A percentile compares a stretch with the other conserved stretches of the same genome.
These are phyloP conservation scores for Rhyzopertha dominica DNA, from an alignment of 1,140 invertebrate genomes.

Conservation along the genomic window DNA sequence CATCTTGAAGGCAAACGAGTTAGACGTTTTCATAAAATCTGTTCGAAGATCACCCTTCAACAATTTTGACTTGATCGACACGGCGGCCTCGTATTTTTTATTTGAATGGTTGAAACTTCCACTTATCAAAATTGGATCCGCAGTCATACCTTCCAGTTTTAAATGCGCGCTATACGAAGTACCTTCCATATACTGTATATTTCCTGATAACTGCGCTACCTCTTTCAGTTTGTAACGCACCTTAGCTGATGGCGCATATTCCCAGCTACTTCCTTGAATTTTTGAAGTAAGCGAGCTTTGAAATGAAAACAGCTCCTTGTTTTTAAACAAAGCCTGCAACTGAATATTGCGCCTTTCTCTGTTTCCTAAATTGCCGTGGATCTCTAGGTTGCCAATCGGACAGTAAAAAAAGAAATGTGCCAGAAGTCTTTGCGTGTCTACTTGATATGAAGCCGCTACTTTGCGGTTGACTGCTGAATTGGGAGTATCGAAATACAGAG, in stretches of 20 bases:
- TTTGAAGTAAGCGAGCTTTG: constrained; percentile 9
- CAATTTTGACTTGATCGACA: neutral
- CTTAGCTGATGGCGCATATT: constrained; percentile 15
- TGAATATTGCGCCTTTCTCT: no score
- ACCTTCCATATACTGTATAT: constrained; percentile 12
- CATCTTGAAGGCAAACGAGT: no score
- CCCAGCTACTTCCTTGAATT: constrained; percentile 3
- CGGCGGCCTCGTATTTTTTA: neutral
- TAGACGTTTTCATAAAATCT: neutral
- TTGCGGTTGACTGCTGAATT: constrained; percentile 18
- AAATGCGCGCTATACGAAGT: constrained; percentile 15
- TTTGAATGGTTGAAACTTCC: constrained; percentile 2
- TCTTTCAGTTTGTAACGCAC: constrained; percentile 14
- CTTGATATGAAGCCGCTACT: constrained; percentile 4
- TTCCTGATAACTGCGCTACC: constrained; percentile 15
- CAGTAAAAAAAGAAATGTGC: no score
- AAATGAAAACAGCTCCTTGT: constrained; percentile 14
- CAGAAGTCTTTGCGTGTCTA: no score
- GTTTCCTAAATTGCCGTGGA: constrained; percentile 14
- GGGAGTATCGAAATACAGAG: constrained; percentile 19
- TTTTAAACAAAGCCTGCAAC: constrained; percentile 13
- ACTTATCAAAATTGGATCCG: constrained; percentile 8
- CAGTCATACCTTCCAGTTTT: constrained; percentile 12
- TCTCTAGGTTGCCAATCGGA: constrained; percentile 14
- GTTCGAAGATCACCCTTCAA: constrained; percentile 3